Percentiles rank a stretch among this genome's conserved stretches.
phyloP scores from a whole-genome alignment of 2,888 invertebrate genomes.

The Nomada flava region DNA sequence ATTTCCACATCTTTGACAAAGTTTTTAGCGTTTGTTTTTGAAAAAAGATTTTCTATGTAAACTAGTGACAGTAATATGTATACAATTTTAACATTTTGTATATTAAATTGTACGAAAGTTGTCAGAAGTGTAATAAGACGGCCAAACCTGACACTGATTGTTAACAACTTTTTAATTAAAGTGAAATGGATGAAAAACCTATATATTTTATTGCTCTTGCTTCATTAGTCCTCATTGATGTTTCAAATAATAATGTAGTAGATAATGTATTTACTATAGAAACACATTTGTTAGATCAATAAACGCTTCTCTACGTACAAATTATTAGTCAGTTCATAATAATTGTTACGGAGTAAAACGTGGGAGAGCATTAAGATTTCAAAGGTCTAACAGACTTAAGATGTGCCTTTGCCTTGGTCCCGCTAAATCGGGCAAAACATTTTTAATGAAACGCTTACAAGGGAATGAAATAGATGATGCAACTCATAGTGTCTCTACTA shows the following conservation, averaged over 20 bases:
- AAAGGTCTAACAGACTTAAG: constrained; percentile 46
- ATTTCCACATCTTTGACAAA: constrained; percentile 39
- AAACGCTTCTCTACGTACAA: constrained; percentile 15
- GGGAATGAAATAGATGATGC: constrained; percentile 91
- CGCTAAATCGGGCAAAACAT: constrained; percentile 92
- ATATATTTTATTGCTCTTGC: background rate
- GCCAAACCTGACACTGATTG: constrained; percentile 1
- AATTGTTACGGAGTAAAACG: background rate
- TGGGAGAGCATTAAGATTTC: background rate
- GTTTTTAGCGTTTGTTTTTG: constrained; percentile 36
- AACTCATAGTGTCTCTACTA: constrained; percentile 91
- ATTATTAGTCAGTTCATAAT: background rate
- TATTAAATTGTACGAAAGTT: constrained; percentile 37
- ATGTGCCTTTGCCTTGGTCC: constrained; percentile 91
- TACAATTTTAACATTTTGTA: constrained; percentile 37
- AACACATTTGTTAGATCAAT: constrained; percentile 63
- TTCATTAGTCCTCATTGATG: constrained; percentile 2
- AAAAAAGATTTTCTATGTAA: constrained; percentile 20
- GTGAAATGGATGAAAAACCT: constrained; percentile 6
- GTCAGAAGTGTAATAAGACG: constrained; percentile 7
- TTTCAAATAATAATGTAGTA: constrained; percentile 4
- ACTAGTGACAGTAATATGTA: constrained; percentile 18
- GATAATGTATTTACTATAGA: constrained; percentile 11
- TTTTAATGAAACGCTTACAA: constrained; percentile 90
- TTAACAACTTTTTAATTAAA: constrained; percentile 27